Evolutionary conservation across 92 coral and sea anemone species (phyloP).

Genomic region (Epizoanthus illoricatus): DNA sequence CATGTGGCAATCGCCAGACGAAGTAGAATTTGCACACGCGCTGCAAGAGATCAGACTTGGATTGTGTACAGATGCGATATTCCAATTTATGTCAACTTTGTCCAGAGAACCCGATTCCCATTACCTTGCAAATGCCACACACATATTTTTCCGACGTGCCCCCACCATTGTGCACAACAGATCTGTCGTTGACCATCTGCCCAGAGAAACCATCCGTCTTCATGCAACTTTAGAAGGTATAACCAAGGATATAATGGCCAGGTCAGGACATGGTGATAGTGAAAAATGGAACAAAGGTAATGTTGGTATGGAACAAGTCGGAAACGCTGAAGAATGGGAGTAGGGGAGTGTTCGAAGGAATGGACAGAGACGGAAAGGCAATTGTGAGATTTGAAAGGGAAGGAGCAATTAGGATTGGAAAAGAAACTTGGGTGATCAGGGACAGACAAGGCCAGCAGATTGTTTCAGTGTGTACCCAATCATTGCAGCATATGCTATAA

Average conservation of each 20-base stretch:
- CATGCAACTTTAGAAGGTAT: neutral
- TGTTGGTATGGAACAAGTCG: slow-evolving; percentile 26
- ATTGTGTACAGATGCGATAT: neutral
- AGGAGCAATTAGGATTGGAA: neutral
- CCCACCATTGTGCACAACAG: neutral
- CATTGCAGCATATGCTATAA: too few relatives aligned
- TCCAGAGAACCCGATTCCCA: neutral
- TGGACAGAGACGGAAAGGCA: neutral
- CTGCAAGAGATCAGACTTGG: neutral
- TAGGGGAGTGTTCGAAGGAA: neutral
- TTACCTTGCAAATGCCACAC: neutral
- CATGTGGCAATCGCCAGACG: too few relatives aligned
- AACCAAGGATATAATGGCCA: slow-evolving; percentile 1
- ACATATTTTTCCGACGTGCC: neutral
- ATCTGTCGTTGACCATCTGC: neutral
- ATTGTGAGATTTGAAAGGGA: neutral
- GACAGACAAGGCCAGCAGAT: neutral
- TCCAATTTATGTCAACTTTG: neutral
- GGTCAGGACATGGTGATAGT: neutral
- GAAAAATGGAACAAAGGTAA: neutral
- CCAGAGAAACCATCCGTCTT: neutral
- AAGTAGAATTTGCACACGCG: neutral
- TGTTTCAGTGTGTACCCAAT: neutral
- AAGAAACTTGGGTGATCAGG: neutral
- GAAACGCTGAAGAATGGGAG: slow-evolving; percentile 5